Conservation (phyloP, 2,797 vertebrate genomes). For the Diplodus sargus region DNA sequence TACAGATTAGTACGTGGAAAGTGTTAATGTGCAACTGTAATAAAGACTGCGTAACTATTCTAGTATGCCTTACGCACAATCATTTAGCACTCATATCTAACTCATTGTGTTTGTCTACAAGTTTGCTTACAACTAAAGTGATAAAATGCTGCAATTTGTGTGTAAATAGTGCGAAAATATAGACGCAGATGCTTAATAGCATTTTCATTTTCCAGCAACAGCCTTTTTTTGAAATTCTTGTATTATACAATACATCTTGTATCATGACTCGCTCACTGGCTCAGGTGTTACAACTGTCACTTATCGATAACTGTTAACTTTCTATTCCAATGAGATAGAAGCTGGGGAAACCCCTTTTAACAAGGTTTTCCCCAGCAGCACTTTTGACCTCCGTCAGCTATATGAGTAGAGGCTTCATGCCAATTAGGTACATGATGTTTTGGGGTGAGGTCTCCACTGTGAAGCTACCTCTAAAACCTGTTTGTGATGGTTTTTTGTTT, state of each 20-base stretch:
- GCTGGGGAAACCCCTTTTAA: neutral
- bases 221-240: neutral
- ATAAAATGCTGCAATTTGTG: neutral
- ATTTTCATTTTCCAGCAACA: neutral
- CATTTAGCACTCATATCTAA: no score
- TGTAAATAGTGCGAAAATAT: neutral
- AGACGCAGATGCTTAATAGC: neutral
- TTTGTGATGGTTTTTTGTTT: slow-evolving; percentile 24
- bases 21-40: neutral
- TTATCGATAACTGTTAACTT: neutral
- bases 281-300: neutral
- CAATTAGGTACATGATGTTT: neutral
- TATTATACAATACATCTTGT: neutral
- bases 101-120: neutral
- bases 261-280: neutral
- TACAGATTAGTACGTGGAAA: neutral
- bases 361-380: neutral
- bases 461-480: slow-evolving; percentile 21
- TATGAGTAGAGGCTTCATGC: slow-evolving; percentile 12
- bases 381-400: slow-evolving; percentile 7
- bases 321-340: neutral
- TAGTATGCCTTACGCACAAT: neutral
- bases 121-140: neutral
- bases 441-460: slow-evolving; percentile 37
- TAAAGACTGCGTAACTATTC: neutral